A percentile compares a stretch with the other conserved stretches of the same genome.
Evolutionary conservation across 2,113 vertebrate genomes (phyloP).

Genomic region (Thamnaconus septentrionalis): DNA sequence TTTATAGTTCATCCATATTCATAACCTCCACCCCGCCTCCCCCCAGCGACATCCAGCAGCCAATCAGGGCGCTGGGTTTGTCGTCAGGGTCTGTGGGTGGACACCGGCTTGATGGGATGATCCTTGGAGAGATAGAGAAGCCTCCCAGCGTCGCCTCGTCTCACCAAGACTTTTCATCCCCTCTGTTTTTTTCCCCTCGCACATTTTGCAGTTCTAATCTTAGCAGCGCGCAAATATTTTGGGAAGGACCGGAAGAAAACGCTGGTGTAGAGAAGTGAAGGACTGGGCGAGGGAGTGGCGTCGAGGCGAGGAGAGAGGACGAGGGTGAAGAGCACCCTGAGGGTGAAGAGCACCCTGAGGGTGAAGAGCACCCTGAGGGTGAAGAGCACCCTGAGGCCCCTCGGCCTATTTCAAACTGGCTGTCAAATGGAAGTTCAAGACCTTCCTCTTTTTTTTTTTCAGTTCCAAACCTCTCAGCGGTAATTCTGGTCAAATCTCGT

Average conservation of each 20-base stretch:
- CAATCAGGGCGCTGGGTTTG: slow-evolving; percentile 58
- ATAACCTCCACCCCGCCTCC: slow-evolving; percentile 61
- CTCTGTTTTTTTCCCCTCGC: background rate
- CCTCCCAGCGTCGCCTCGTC: slow-evolving; percentile 46
- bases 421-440: slow-evolving; percentile 52
- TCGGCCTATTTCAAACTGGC: slow-evolving; percentile 51
- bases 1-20: slow-evolving; percentile 76
- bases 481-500: too few species aligned
- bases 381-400: slow-evolving; percentile 44
- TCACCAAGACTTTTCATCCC: slow-evolving; percentile 2
- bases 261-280: too few species aligned
- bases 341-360: slow-evolving; percentile 41
- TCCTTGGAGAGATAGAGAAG: slow-evolving; percentile 48
- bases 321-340: slow-evolving; percentile 37
- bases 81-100: slow-evolving; percentile 69
- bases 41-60: slow-evolving; percentile 58
- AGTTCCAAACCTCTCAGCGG: slow-evolving; percentile 9
- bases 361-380: slow-evolving; percentile 40
- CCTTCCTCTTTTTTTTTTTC: slow-evolving; percentile 26
- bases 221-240: too few species aligned
- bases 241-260: too few species aligned
- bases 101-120: slow-evolving; percentile 59
- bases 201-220: too few species aligned
- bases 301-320: slow-evolving; percentile 31
- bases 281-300: slow-evolving; percentile 4